A percentile compares a stretch with the other conserved stretches of the same genome.
These are phyloP conservation scores for Actinopyga echinites DNA, from an alignment of 53 echinoderm and acorn worm species.

Conservation along the genomic window DNA sequence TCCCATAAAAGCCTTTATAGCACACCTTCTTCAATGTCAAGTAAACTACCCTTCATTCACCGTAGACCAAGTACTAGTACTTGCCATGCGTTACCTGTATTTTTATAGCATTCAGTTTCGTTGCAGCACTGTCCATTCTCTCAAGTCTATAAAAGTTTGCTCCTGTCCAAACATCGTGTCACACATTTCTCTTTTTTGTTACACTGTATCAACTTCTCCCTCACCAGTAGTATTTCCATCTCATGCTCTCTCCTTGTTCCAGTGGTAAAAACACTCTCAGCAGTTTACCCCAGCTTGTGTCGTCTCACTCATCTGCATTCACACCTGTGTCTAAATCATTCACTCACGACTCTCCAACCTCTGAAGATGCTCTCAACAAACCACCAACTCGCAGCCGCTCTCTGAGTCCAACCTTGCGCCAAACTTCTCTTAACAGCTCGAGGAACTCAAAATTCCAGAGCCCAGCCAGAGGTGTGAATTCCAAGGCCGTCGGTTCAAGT, in stretches of 20 bases:
- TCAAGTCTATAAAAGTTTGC: too few species aligned
- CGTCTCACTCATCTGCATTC: not conserved
- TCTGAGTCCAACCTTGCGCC: slow-evolving; percentile 77
- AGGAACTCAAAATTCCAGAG: slow-evolving; percentile 38
- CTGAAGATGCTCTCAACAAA: slow-evolving; percentile 25
- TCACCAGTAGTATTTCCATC: not conserved
- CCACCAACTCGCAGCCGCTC: slow-evolving; percentile 72
- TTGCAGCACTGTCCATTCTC: too few species aligned
- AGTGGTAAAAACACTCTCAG: slow-evolving; percentile 44
- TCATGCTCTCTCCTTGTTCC: not conserved
- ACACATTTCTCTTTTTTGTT: too few species aligned
- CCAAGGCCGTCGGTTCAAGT: not conserved
- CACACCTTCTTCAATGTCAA: too few species aligned
- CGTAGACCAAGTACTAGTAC: too few species aligned
- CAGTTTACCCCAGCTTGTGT: not conserved
- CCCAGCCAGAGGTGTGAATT: not conserved
- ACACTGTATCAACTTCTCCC: not conserved
- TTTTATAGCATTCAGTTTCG: too few species aligned
- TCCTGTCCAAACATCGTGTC: too few species aligned
- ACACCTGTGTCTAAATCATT: slow-evolving; percentile 20
- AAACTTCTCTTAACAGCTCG: slow-evolving; percentile 67
- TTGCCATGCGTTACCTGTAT: too few species aligned
- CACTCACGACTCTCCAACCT: slow-evolving; percentile 38
- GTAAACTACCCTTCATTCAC: too few species aligned
- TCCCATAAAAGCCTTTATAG: too few species aligned